A percentile compares a stretch with the other conserved stretches of the same genome.
phyloP scores from a whole-genome alignment of 2,797 vertebrate genomes.

The Ptychobarbus kaznakovi region DNA sequence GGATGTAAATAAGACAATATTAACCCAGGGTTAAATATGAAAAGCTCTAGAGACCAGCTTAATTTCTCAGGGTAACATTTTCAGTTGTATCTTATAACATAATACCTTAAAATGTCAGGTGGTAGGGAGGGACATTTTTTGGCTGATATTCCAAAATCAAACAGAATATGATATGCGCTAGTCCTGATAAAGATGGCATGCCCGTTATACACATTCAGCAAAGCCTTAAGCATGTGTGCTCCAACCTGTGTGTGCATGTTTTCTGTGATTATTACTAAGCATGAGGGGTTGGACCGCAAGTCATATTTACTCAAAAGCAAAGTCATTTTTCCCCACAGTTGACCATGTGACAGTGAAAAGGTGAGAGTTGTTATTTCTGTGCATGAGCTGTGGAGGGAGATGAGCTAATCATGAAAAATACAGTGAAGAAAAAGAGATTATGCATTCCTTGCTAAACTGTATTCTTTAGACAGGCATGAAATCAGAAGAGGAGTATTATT shows the following conservation, averaged over 20 bases:
- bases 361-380: conserved; percentile 9
- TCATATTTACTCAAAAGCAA: conserved; percentile 25
- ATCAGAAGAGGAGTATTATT: conserved; percentile 27
- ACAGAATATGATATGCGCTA: not conserved
- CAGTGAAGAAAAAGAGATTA: not conserved
- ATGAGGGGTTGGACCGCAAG: not conserved
- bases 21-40: no score
- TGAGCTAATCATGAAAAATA: not conserved
- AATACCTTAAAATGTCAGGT: not conserved
- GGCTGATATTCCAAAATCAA: not conserved
- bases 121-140: not conserved
- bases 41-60: not conserved
- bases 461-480: conserved; percentile 25
- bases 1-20: not conserved
- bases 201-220: not conserved
- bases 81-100: not conserved
- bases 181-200: not conserved
- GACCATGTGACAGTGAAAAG: not conserved
- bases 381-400: not conserved
- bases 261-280: conserved; percentile 10
- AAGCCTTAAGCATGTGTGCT: not conserved
- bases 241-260: not conserved
- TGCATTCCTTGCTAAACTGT: conserved; percentile 34
- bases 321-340: not conserved
- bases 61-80: not conserved